Evolutionary conservation across 2,888 invertebrate species (phyloP), one percentile per base, ranked within the genome.

Genomic region (Cylindroiulus punctatus): DNA sequence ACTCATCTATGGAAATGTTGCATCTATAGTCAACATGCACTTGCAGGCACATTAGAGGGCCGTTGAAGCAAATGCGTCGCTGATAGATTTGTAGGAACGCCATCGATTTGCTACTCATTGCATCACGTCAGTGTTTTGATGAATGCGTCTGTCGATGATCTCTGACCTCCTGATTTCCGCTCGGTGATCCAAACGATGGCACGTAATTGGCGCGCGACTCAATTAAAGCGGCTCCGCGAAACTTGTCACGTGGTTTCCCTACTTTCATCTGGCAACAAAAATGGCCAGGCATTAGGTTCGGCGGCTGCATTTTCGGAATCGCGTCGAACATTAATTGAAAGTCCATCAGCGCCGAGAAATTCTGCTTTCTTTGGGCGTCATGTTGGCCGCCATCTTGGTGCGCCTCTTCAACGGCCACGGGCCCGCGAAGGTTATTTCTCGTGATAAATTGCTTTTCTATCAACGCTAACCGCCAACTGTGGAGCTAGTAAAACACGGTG

Each of bases 381-480:
- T 26, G 2, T 76, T 30, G 12, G 14, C 14, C 76, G 76, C 76
- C 76, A 30, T 76, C 30, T 76, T 76, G 30, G 30, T 26, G 76
- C 76, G 8, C 76, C 30, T 30, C 30, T 76, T 30, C 26, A 76
- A 76, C 30, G 76, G 22, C 76, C 76, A 14, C 12, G 65, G 22
- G 26, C 22, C 22, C 26, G 22, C 30, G 76, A 30, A 76, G 30
- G 76, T 76, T 76, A 76, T 76, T 76, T 30, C 76, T 76, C 12
- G 26, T 76, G 76, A 76, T 76, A 76, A 76, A 76, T 76, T 76
- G 76, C 76, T 76, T 76, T 76, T 76, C 76, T 76, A 76, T 76
- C 76, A 76, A 22, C 26, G 76, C 76, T 76, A 76, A 76, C 76
- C 76, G 76, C 76, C 76, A 76, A 76, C 26, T 76, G 76, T 26